Evolutionary conservation across 37 sponge, comb jelly and placozoan species (phyloP).

Genomic region (Spongilla lacustris): DNA sequence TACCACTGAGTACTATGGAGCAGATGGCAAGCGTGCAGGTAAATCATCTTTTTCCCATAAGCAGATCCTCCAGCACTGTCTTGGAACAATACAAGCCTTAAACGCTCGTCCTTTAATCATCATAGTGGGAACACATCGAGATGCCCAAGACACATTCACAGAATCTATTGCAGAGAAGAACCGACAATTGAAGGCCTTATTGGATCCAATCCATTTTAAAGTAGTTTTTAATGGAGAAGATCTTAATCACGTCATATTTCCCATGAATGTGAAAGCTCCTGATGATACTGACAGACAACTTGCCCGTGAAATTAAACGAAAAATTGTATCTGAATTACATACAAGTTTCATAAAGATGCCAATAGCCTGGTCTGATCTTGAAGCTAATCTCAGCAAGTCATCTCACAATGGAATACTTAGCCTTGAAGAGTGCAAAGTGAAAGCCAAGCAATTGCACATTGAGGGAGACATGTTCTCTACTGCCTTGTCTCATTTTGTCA

Average conservation of each 20-base stretch:
- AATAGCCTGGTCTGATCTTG: not conserved
- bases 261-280: constrained; percentile 3
- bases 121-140: constrained; percentile 7
- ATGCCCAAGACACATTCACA: not conserved
- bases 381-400: not conserved
- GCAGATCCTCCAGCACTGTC: not conserved
- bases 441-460: not conserved
- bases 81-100: not conserved
- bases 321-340: not conserved
- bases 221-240: not conserved
- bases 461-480: not conserved
- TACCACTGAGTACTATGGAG: not conserved
- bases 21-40: not conserved
- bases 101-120: not conserved
- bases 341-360: not conserved
- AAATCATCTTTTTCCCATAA: not conserved
- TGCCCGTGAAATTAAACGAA: not conserved
- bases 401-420: not conserved
- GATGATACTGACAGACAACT: not conserved
- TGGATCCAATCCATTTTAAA: not conserved
- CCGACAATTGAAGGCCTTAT: not conserved
- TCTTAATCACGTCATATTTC: not conserved
- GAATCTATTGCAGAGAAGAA: constrained; percentile 6
- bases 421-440: not conserved
- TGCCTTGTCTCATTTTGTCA: not conserved